Base-by-base conservation (phyloP, 2,888 invertebrate genomes). In the Hydroisotoma schaefferi region DNA sequence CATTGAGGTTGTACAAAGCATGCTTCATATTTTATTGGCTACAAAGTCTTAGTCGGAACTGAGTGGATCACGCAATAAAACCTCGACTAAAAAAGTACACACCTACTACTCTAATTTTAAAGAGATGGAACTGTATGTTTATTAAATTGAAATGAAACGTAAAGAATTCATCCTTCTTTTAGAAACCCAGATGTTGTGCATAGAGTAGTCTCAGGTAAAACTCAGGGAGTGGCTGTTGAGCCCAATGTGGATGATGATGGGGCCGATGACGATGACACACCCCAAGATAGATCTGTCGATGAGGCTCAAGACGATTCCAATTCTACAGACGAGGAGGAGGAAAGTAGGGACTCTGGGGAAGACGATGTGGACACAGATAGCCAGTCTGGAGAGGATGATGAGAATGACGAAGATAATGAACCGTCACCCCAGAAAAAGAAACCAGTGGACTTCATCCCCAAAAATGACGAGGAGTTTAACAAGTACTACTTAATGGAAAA, bases 181-280 rank as follows among this genome's bases (percentile, higher is more conserved):
- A 64, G 64, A 47, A 60, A 64, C 28, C 64, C 64, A 2, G 51
- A 57, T 2, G 59, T 60, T 5, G 54, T 64, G 57, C 56, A 64
- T 10, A 44, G 58, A 26, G 18, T 33, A 3, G 18, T 52, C 15
- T 52, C 51, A 18, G 3, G 37, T 8, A 33, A 29, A 22, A 15
- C 15, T 4, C 15, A 40, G 20, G 40, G n/a, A 33, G 33, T 33
- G 33, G 33, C 33, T 10, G 8, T 33, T 15, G 8, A 6, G n/a
- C n/a, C n/a, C n/a, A n/a, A n/a, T n/a, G n/a, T n/a, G n/a, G n/a
- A n/a, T n/a, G n/a, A 6, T 15, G 57, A 40, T 55, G 12, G 23
- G 18, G 25, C 28, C 15, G 49, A 64, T 15, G 18, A 48, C 15
- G 47, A 52, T 1, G 28, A 15, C 20, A 27, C 47, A 18, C 25